These are phyloP conservation scores for Lepisosteus osseus DNA, from an alignment of 2,113 vertebrate species.

Conservation along the genomic window DNA sequence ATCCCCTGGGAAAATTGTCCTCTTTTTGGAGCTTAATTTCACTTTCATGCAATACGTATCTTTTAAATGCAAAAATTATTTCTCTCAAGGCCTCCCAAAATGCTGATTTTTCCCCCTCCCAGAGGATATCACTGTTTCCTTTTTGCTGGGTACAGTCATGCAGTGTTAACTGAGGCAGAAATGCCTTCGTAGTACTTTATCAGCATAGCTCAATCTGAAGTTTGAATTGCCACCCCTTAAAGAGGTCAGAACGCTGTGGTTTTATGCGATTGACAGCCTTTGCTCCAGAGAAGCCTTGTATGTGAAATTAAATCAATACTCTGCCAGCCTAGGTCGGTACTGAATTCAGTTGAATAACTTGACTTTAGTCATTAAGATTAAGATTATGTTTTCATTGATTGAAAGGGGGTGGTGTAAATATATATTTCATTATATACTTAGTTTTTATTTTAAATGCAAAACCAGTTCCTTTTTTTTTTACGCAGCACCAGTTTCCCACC, in stretches of 20 bases:
- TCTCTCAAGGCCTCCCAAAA: no score
- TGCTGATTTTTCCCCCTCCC: no score
- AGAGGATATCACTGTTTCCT: background rate
- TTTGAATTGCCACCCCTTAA: background rate
- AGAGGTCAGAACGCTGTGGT: background rate
- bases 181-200: background rate
- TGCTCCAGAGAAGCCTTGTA: background rate
- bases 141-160: background rate
- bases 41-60: background rate
- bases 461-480: no score
- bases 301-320: slow-evolving; percentile 8
- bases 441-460: no score
- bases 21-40: background rate
- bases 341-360: slow-evolving; percentile 3
- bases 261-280: background rate
- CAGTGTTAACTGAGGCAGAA: background rate
- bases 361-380: no score
- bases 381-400: no score
- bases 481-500: no score
- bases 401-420: no score
- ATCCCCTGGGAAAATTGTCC: background rate
- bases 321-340: background rate
- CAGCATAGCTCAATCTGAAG: background rate
- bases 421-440: no score
- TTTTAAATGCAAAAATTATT: background rate